Conservation (phyloP, 2,888 invertebrate species). For the Morpho deidamia region DNA sequence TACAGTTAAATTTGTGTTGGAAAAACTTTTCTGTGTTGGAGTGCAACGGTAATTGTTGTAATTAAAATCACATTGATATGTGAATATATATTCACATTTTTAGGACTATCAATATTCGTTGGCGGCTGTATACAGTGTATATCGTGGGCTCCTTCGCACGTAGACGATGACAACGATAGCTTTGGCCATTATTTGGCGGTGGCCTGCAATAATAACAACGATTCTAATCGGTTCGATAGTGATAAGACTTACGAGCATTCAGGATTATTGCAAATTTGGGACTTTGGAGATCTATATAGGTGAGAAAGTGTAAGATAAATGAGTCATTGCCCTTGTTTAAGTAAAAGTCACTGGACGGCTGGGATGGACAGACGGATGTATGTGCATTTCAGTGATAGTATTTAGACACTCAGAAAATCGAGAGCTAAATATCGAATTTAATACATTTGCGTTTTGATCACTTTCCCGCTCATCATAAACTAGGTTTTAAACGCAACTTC, state of each 20-base stretch:
- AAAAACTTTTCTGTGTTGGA: too few species aligned
- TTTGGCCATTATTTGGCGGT: constrained; percentile 77
- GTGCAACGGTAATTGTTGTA: neutral
- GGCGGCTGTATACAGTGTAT: constrained; percentile 80
- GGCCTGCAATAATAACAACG: constrained; percentile 68
- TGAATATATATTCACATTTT: constrained; percentile 2
- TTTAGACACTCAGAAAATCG: too few species aligned
- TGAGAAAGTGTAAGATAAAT: constrained; percentile 28
- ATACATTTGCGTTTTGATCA: too few species aligned
- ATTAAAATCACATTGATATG: neutral
- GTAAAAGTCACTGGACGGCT: too few species aligned
- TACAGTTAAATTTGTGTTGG: too few species aligned
- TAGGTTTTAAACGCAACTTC: too few species aligned
- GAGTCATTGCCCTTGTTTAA: too few species aligned
- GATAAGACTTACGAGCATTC: constrained; percentile 54
- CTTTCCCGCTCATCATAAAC: too few species aligned
- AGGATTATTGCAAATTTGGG: constrained; percentile 85
- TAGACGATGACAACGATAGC: constrained; percentile 17
- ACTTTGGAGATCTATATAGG: constrained; percentile 68
- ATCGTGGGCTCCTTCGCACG: constrained; percentile 68
- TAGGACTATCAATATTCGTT: constrained; percentile 48
- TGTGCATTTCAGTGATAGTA: too few species aligned
- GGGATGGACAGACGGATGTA: too few species aligned
- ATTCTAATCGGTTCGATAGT: constrained; percentile 61
- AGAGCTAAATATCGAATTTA: too few species aligned